Evolutionary conservation across 53 echinoderm and acorn worm species (phyloP), one percentile per base, ranked within the genome.

Genomic region (Apostichopus leukothele): DNA sequence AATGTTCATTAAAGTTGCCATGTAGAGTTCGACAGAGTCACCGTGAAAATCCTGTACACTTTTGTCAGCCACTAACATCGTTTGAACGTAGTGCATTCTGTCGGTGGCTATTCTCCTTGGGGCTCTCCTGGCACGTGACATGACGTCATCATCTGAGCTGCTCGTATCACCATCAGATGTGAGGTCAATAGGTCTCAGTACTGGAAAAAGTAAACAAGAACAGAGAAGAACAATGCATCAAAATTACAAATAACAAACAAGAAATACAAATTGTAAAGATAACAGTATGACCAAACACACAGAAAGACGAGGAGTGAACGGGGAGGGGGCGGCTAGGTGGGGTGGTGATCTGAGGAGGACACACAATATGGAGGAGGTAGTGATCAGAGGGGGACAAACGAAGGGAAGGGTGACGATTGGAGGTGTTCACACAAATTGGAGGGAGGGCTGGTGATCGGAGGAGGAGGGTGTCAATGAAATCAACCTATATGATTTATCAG

Each of bases 1-100:
- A n/a, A 87, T 50, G 52, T 87, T 87, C 88, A 87, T 87, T 50
- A 87, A 9, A 9, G 88, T 87, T 19, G 88, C 88, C n/a, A 87
- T 50, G 54, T 87, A 87, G 50, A 75, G n/a, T 11, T 51, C 7
- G 20, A 57, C 53, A 52, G 88, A 19, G 51, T n/a, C 73, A 21
- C 88, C 88, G 16, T 87, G 88, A 25, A 87, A 87, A 12, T 87
- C 75, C 25, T 87, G 75, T 19, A 87, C 7, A 57, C 88, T 87
- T 53, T 52, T n/a, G 26, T 87, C 88, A 12, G 88, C 88, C 12
- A 75, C 75, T 20, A 87, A 14, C 88, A 87, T 87, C 9, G 75
- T 87, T 74, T 87, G 23, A 14, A 87, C 88, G 20, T 87, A 87
- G 75, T 87, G 75, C 8, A 7, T 50, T 20, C 25, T 5, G 74